Conservation (phyloP, 2,113 vertebrate species). For the Myiozetetes cayanensis region DNA sequence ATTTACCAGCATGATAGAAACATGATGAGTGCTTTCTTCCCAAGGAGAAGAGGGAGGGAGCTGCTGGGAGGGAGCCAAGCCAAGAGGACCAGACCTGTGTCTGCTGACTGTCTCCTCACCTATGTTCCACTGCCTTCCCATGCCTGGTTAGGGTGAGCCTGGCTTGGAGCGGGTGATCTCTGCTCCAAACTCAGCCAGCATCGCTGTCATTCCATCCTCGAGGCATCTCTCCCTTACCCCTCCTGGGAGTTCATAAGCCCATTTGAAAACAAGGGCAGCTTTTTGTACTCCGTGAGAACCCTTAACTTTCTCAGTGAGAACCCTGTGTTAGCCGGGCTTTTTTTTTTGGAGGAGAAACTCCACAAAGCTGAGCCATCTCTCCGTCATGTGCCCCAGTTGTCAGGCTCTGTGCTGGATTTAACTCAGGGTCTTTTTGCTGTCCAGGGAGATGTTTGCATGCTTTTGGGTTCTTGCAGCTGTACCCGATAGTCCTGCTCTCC, state of each 20-base stretch:
- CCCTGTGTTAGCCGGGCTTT: background rate
- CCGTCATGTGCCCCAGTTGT: background rate
- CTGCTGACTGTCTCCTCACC: background rate
- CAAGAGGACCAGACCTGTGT: background rate
- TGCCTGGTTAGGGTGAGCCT: background rate
- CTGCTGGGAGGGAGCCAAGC: background rate
- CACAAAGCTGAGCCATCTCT: background rate
- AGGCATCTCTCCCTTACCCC: background rate
- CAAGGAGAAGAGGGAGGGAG: background rate
- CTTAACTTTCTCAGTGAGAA: background rate
- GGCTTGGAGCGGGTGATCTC: background rate
- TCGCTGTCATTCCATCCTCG: accelerated
- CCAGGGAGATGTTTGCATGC: background rate
- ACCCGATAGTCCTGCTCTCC: background rate
- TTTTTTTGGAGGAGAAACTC: background rate
- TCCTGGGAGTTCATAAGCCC: background rate
- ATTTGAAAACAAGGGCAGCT: background rate
- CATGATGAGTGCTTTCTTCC: accelerated
- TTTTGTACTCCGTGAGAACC: background rate
- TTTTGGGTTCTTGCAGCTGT: background rate
- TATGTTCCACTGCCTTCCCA: background rate
- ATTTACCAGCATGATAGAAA: background rate
- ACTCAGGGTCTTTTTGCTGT: background rate
- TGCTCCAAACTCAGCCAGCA: background rate
- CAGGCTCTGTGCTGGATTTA: background rate